Base-by-base conservation (phyloP, 2,113 vertebrate genomes). In the Sceloporus undulatus region DNA sequence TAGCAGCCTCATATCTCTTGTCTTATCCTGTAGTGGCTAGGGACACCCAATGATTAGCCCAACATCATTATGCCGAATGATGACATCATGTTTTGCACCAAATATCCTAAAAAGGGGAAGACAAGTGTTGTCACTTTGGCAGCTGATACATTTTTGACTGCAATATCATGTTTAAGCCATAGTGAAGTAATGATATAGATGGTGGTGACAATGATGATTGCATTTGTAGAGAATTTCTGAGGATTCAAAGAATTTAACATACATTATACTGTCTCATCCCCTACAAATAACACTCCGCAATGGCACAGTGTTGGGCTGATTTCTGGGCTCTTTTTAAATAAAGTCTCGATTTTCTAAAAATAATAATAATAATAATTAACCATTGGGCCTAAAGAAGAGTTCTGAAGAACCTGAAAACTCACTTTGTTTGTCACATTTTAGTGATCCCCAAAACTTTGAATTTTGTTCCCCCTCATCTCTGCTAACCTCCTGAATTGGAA, bases 31-130 rank as follows among this genome's bases (percentile, higher is more conserved):
- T 13, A 40, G 25, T 38, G n/a, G 27, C 14, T 71, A 56, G 9
- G 70, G n/a, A 29, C 42, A 87, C 52, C n/a, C 29, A 54, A 42
- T 40, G 21, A 25, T 59, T 73, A 9, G 38, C 19, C 0, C 59
- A 48, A 81, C 18, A 80, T 59, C 48, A 80, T 59, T n/a, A 59
- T 71, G 18, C 13, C 73, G 78, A 79, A 52, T 78, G 59, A 86
- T 70, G 52, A 2, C 14, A 56, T 29, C 77, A 70, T 40, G n/a
- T 42, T 70, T 48, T 52, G 27, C 48, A 7, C 27, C 14, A 16
- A 70, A 16, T 48, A 83, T 71, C 48, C 8, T 7, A 9, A n/a
- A 3, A 34, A 70, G 27, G 9, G 9, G 34, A 74, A 42, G 56
- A 38, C 19, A 56, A 59, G 7, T 5, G 40, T 42, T 16, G n/a